Conservation (phyloP, 2,113 vertebrate genomes). For the Pangasianodon gigas region DNA sequence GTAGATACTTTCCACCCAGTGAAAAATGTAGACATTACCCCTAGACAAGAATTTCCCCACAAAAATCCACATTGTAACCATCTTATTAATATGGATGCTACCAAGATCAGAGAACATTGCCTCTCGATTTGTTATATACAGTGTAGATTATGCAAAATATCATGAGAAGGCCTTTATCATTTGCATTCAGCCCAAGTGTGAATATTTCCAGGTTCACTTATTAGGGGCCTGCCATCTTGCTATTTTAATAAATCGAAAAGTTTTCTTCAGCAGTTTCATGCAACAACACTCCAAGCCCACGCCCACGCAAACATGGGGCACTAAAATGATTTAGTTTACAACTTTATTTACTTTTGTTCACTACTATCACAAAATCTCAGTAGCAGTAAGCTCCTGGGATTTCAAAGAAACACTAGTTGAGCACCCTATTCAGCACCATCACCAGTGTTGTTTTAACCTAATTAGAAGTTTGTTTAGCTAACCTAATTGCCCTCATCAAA, state of each 20-base stretch:
- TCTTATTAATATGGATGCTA: neutral
- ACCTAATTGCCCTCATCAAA: slow-evolving; percentile 62
- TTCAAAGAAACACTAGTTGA: slow-evolving; percentile 29
- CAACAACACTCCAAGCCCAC: neutral
- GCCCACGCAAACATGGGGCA: neutral
- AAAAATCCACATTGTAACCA: neutral
- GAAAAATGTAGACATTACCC: neutral
- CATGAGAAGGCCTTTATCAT: neutral
- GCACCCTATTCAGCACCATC: slow-evolving; percentile 51
- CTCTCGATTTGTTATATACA: neutral
- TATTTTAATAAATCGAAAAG: neutral
- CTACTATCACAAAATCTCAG: neutral
- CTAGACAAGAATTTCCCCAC: neutral
- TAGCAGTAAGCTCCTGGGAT: neutral
- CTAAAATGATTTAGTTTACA: neutral
- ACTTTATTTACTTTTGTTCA: neutral
- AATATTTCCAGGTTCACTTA: neutral
- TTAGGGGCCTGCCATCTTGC: neutral
- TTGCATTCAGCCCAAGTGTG: neutral
- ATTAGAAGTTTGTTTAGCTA: slow-evolving; percentile 72
- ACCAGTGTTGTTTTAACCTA: slow-evolving; percentile 68
- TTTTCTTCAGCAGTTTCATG: slow-evolving; percentile 1
- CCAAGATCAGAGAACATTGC: neutral
- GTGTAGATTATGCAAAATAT: neutral
- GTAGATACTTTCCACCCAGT: neutral